Percentiles rank a stretch among this genome's conserved stretches.
Conservation (phyloP, 2,113 vertebrate species). For the Suricata suricatta region DNA sequence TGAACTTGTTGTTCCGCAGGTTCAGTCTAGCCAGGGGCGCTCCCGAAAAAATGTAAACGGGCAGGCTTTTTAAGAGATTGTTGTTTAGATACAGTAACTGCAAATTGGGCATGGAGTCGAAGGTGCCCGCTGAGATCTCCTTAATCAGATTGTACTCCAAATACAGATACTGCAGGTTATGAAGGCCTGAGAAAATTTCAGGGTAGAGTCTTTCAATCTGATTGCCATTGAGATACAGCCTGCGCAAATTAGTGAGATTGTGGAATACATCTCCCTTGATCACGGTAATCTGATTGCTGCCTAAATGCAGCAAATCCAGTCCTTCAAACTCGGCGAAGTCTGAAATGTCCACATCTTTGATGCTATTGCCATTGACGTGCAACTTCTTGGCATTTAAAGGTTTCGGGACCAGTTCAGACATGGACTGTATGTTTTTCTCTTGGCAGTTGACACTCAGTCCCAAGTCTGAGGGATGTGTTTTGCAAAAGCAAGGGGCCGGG, state of each 20-base stretch:
- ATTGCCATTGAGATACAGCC: conserved; percentile 97
- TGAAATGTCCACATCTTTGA: conserved; percentile 90
- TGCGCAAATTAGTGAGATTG: conserved; percentile 96
- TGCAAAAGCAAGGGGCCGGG: conserved; percentile 94
- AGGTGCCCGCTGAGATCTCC: conserved; percentile 96
- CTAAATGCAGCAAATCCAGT: conserved; percentile 96
- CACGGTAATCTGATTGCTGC: conserved; percentile 94
- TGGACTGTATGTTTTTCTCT: conserved; percentile 93
- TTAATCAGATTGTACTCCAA: conserved; percentile 99
- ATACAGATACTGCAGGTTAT: conserved; percentile 97
- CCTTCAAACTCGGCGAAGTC: conserved; percentile 96
- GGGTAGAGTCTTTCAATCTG: conserved; percentile 95
- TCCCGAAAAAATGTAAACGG: conserved; percentile 95
- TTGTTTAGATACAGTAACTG: conserved; percentile 98
- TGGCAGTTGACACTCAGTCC: conserved; percentile 98
- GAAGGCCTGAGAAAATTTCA: conserved; percentile 96
- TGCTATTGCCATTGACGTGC: conserved; percentile 96
- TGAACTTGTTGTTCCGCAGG: conserved; percentile 98
- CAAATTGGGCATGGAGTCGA: conserved; percentile 96
- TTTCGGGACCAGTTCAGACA: conserved; percentile 92
- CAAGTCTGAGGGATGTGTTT: conserved; percentile 96
- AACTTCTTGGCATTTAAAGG: conserved; percentile 96
- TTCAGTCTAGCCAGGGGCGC: conserved; percentile 95
- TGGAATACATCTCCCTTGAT: conserved; percentile 94
- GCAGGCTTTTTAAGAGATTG: conserved; percentile 95